Base-by-base conservation (phyloP, 2,888 invertebrate species). In the Lasioglossum lativentre region DNA sequence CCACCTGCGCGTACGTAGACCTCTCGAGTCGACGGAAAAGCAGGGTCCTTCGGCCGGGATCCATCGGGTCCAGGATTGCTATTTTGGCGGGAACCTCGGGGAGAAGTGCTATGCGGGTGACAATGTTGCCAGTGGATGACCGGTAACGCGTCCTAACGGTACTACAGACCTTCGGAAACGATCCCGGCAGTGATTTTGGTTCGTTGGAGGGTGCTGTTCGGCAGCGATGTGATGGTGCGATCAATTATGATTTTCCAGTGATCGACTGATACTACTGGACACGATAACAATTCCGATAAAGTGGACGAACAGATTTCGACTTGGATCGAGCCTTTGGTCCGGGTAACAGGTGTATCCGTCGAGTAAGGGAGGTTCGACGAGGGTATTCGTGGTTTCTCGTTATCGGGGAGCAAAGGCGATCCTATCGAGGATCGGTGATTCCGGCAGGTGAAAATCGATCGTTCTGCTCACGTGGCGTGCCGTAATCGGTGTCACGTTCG, bases 61-160 rank as follows among this genome's bases (percentile, higher is more conserved):
- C 63, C 12, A 3, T 30, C 68, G 4, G 70, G 14, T 68, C 16
- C 63, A 16, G 63, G 63, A 38, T 63, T 19, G 14, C 14, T 8
- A 52, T 85, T 86, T 86, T 85, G 86, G 86, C 86, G 86, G 86
- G 86, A 86, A 85, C 19, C 14, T 59, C 1, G 42, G 8, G 34
- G 45, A 38, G 16, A 56, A 78, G 83, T 85, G 85, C 19, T 38
- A n/a, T 40, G 83, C n/a, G 56, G 59, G 81, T 81, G 86, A 73
- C 56, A 72, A 81, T 85, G 86, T 23, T 42, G 34, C 1, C 70
- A 82, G 78, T 85, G 84, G 34, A 66, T 66, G 4, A 27, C 42
- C 72, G 34, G n/a, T 70, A 56, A 66, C 63, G 42, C 71, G 45
- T 27, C 30, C 47, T 74, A 42, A 68, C 2, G 27, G n/a, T 4